Percentiles rank a stretch among this genome's conserved stretches.
phyloP scores from a whole-genome alignment of 2,888 invertebrate species.

The Drosophila testacea region DNA sequence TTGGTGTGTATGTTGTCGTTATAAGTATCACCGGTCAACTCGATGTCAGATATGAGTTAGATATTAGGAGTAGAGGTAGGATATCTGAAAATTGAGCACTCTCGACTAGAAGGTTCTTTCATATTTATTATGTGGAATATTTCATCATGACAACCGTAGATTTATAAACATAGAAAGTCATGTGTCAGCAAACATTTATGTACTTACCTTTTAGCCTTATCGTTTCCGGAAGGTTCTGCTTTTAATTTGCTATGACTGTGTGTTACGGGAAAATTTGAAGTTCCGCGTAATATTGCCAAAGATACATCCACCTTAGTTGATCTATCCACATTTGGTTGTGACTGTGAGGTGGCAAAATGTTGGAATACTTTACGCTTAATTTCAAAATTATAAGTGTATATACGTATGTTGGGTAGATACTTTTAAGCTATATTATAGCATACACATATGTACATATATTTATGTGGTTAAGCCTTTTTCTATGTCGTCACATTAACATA shows the following conservation, averaged over 20 bases:
- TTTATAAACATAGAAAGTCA: neutral
- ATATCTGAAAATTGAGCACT: too few relatives aligned
- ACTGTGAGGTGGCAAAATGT: conserved; percentile 77
- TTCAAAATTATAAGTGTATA: neutral
- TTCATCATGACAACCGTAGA: neutral
- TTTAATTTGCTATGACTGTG: conserved; percentile 29
- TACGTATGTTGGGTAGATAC: neutral
- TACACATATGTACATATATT: neutral
- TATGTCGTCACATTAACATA: neutral
- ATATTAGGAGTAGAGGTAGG: too few relatives aligned
- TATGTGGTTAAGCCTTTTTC: neutral
- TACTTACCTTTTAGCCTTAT: conserved; percentile 63
- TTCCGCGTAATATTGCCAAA: conserved; percentile 44
- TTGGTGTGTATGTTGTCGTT: too few relatives aligned
- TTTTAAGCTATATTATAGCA: neutral
- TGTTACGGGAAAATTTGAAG: conserved; percentile 37
- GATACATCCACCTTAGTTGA: conserved; percentile 66
- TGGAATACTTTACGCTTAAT: conserved; percentile 16
- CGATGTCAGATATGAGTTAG: too few relatives aligned
- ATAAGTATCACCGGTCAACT: too few relatives aligned
- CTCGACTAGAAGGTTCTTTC: too few relatives aligned
- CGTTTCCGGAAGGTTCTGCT: conserved; percentile 27
- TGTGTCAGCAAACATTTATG: neutral
- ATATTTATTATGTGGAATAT: too few relatives aligned
- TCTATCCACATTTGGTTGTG: conserved; percentile 82